Evolutionary conservation across 2,888 invertebrate species (phyloP).

Genomic region (Choreutis nemorana): DNA sequence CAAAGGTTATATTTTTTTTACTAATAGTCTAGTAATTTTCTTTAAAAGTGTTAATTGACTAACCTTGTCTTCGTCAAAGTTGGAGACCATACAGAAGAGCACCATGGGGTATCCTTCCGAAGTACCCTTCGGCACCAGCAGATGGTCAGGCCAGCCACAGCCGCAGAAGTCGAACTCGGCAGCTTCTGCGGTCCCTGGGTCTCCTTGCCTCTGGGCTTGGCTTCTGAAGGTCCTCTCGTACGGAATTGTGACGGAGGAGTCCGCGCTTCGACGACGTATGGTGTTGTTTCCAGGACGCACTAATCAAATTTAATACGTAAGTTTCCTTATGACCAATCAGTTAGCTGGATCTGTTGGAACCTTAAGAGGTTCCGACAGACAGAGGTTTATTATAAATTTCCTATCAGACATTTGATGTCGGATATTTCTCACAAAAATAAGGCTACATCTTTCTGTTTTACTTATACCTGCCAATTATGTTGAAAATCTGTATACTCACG

Average conservation of each 20-base stretch:
- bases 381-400: too few species aligned
- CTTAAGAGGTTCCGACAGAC: too few species aligned
- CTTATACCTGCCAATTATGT: too few species aligned
- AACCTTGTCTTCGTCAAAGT: slow-evolving; percentile 74
- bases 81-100: slow-evolving; percentile 80
- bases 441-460: too few species aligned
- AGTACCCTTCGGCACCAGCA: slow-evolving; percentile 78
- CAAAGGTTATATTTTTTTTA: too few species aligned
- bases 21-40: too few species aligned
- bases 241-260: slow-evolving; percentile 84
- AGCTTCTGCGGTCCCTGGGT: slow-evolving; percentile 48
- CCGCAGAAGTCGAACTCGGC: slow-evolving; percentile 82
- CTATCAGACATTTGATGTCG: too few species aligned
- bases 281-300: slow-evolving; percentile 74
- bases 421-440: too few species aligned
- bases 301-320: too few species aligned
- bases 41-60: too few species aligned
- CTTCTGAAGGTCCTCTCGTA: slow-evolving; percentile 83
- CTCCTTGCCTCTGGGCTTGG: slow-evolving; percentile 68
- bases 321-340: too few species aligned
- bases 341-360: too few species aligned
- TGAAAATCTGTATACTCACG: slow-evolving; percentile 52
- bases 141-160: slow-evolving; percentile 88
- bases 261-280: slow-evolving; percentile 70
- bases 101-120: slow-evolving; percentile 71